Percentiles rank a stretch among this genome's conserved stretches.
Conservation (phyloP, 2,113 vertebrate genomes). For the Hystrix cristata region DNA sequence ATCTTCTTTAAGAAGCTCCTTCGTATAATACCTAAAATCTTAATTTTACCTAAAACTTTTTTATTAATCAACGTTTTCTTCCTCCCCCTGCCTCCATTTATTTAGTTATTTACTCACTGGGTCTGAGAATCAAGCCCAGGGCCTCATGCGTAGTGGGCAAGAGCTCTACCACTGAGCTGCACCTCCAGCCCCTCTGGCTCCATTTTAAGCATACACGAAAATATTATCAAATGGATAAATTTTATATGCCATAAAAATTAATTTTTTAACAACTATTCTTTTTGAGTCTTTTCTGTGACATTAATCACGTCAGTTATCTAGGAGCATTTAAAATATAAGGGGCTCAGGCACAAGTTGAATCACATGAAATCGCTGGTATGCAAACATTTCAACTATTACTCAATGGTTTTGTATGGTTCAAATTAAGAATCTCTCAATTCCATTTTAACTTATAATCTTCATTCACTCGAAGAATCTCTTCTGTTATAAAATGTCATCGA, state of each 20-base stretch:
- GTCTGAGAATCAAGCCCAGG: background rate
- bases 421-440: background rate
- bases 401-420: background rate
- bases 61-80: background rate
- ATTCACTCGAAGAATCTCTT: background rate
- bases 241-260: background rate
- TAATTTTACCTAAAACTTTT: background rate
- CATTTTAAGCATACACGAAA: slow-evolving; percentile 17
- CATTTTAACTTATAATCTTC: background rate
- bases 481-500: background rate
- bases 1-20: background rate
- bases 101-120: background rate
- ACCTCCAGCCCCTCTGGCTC: background rate
- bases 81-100: background rate
- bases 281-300: background rate
- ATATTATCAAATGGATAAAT: background rate
- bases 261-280: background rate
- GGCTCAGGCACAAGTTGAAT: background rate
- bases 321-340: background rate
- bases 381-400: background rate
- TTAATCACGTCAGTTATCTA: background rate
- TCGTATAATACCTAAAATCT: background rate
- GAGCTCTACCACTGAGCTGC: background rate
- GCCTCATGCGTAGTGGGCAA: background rate
- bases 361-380: background rate